These are phyloP conservation scores for Lerista edwardsae DNA, from an alignment of 2,797 vertebrate species.

Conservation along the genomic window DNA sequence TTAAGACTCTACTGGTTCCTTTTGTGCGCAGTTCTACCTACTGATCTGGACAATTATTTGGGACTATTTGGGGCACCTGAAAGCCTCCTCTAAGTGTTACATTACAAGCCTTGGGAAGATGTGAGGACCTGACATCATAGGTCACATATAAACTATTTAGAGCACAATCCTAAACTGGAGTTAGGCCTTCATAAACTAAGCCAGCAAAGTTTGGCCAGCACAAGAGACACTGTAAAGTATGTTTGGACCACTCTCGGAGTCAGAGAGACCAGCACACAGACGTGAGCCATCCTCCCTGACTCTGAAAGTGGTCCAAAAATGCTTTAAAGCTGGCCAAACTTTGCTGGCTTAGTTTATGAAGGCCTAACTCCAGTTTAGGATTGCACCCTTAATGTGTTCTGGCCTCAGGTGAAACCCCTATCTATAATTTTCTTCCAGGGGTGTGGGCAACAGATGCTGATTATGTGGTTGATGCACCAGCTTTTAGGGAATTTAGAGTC, in stretches of 20 bases:
- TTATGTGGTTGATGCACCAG: neutral
- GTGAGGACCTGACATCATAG: neutral
- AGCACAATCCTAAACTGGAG: too few species aligned
- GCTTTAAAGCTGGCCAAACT: too few species aligned
- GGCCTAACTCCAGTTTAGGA: too few species aligned
- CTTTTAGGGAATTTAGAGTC: slow-evolving; percentile 12
- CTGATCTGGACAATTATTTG: neutral
- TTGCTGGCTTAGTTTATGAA: too few species aligned
- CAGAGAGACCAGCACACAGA: too few species aligned
- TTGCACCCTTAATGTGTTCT: neutral
- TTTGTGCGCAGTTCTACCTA: neutral
- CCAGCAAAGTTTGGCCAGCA: too few species aligned
- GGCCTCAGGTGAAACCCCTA: neutral
- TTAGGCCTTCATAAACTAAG: too few species aligned
- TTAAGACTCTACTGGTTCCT: neutral
- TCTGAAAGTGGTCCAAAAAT: too few species aligned
- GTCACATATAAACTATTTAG: neutral
- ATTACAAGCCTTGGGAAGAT: neutral
- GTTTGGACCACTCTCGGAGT: too few species aligned
- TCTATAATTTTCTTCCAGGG: neutral
- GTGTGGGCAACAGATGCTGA: neutral
- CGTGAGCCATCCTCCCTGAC: too few species aligned
- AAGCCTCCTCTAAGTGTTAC: neutral
- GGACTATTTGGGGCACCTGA: neutral
- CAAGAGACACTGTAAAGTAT: too few species aligned